A percentile compares a stretch with the other conserved stretches of the same genome.
These are phyloP conservation scores for Caenorhabditis virilis DNA, from an alignment of 2,888 invertebrate species.

Conservation along the genomic window DNA sequence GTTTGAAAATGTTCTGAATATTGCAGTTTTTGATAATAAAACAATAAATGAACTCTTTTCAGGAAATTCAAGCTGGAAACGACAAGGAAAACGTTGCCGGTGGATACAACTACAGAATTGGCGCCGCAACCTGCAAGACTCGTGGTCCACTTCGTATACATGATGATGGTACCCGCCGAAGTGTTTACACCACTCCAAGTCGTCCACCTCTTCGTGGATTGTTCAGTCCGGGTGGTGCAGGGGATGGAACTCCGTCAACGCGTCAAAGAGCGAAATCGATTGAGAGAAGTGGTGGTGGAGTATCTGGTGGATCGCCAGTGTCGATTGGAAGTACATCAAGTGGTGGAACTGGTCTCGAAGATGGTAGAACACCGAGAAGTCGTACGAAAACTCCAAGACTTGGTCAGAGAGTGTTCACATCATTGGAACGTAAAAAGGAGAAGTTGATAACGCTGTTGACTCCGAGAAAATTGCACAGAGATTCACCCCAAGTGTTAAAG, in stretches of 20 bases:
- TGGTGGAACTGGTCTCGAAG: constrained; percentile 11
- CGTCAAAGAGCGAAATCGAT: constrained; percentile 34
- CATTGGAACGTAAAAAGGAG: constrained; percentile 77
- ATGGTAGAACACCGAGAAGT: constrained; percentile 51
- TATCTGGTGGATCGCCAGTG: constrained; percentile 30
- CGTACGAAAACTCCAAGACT: constrained; percentile 56
- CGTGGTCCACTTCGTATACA: constrained; percentile 31
- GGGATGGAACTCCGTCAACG: constrained; percentile 1
- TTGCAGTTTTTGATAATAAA: too few species aligned
- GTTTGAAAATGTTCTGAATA: too few species aligned
- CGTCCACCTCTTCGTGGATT: constrained; percentile 42
- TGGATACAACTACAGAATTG: constrained; percentile 23
- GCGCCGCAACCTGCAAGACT: constrained; percentile 30
- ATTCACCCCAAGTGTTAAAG: constrained; percentile 51
- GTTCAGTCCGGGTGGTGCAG: constrained; percentile 43
- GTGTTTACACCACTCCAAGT: constrained; percentile 52
- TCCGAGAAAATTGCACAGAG: constrained; percentile 71
- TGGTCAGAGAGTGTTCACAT: constrained; percentile 74
- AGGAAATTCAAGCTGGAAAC: too few species aligned
- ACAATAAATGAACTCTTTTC: too few species aligned
- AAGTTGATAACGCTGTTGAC: constrained; percentile 78
- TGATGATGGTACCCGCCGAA: constrained; percentile 46
- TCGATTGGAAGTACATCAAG: constrained; percentile 43
- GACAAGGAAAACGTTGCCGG: constrained; percentile 26
- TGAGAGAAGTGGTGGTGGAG: constrained; percentile 29